A percentile compares a stretch with the other conserved stretches of the same genome.
Evolutionary conservation across 2,113 vertebrate species (phyloP).

Genomic region (Ageneiosus marmoratus): DNA sequence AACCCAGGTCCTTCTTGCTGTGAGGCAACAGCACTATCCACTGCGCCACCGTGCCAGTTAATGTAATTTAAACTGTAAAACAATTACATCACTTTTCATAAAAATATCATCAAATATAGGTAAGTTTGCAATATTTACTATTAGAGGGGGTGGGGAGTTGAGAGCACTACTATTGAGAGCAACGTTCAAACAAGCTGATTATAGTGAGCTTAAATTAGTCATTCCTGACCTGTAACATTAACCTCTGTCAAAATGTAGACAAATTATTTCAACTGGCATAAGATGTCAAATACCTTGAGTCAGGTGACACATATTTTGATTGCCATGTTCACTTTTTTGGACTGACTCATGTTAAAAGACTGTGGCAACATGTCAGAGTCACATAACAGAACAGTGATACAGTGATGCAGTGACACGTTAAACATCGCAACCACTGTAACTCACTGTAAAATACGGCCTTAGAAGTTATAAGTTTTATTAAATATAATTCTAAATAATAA

Average conservation of each 20-base stretch:
- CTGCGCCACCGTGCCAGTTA: too few relatives aligned
- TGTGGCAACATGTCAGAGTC: neutral
- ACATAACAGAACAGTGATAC: too few relatives aligned
- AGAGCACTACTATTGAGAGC: neutral
- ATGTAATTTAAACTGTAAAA: too few relatives aligned
- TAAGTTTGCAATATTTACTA: too few relatives aligned
- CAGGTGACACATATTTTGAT: neutral
- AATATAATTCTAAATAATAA: neutral
- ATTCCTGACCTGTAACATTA: neutral
- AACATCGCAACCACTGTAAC: neutral
- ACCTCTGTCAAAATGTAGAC: neutral
- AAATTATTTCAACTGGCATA: neutral
- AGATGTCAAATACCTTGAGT: neutral
- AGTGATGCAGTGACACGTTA: neutral
- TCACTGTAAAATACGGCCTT: too few relatives aligned
- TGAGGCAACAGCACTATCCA: too few relatives aligned
- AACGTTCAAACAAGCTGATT: neutral
- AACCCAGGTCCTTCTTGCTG: too few relatives aligned
- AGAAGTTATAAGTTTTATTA: neutral
- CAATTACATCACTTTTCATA: too few relatives aligned
- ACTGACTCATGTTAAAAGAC: neutral
- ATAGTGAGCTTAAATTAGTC: neutral
- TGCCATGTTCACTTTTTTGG: neutral
- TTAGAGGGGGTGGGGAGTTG: rapidly evolving
- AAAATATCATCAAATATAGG: too few relatives aligned